Evolutionary conservation across 2,888 invertebrate species (phyloP).

Genomic region (Deladenus siricidicola): DNA sequence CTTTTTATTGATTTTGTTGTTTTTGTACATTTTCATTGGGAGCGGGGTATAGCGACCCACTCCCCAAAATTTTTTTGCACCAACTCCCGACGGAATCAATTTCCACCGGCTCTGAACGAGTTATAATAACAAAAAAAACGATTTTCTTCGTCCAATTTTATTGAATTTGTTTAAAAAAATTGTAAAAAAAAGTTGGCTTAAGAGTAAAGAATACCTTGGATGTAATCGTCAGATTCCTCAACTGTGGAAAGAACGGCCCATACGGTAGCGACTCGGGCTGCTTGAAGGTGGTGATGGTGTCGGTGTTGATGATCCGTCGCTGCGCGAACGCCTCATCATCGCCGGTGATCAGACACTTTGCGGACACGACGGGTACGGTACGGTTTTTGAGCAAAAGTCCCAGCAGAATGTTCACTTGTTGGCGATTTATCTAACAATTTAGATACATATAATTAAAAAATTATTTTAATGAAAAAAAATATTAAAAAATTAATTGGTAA

Average conservation of each 20-base stretch:
- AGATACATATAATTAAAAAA: not conserved
- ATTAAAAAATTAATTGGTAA: not conserved
- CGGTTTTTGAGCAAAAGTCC: slow-evolving; percentile 21
- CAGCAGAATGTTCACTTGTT: slow-evolving; percentile 36
- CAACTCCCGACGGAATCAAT: no score
- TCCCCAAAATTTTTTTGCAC: no score
- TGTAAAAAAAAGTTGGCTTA: no score
- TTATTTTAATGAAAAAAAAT: not conserved
- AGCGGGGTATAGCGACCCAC: no score
- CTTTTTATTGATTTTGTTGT: no score
- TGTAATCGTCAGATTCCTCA: slow-evolving; percentile 41
- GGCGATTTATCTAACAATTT: slow-evolving; percentile 32
- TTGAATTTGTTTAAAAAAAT: no score
- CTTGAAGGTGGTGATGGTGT: not conserved
- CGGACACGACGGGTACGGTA: not conserved
- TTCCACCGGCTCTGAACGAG: no score
- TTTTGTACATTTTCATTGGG: no score
- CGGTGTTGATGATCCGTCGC: not conserved
- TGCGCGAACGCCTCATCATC: not conserved
- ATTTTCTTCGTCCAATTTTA: no score
- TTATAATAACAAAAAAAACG: no score
- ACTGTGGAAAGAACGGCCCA: slow-evolving; percentile 39
- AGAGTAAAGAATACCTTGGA: slow-evolving; percentile 38
- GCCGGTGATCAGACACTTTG: no score
- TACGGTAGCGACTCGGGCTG: slow-evolving; percentile 11